Conservation (phyloP, 2,888 invertebrate species). For the Urechis unicinctus region DNA sequence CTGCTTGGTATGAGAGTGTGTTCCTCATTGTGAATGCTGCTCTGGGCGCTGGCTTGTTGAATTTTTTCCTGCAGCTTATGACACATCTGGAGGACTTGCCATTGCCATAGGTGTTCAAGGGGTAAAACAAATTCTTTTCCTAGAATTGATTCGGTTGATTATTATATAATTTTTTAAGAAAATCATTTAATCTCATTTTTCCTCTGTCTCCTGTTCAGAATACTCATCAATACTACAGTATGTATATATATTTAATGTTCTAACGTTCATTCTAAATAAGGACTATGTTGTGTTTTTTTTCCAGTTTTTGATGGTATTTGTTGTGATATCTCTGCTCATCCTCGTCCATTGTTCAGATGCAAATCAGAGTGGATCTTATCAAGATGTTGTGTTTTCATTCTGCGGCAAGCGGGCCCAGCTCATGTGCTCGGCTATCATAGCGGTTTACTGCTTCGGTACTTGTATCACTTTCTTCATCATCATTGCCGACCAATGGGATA, state of each 20-base stretch:
- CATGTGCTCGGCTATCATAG: conserved; percentile 51
- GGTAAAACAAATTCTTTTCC: too few species aligned
- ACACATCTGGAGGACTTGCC: conserved; percentile 58
- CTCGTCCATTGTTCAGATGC: conserved; percentile 57
- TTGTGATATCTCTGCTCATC: conserved; percentile 53
- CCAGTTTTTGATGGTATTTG: conserved; percentile 50
- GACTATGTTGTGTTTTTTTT: conserved; percentile 35
- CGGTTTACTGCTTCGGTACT: conserved; percentile 60
- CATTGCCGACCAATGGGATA: conserved; percentile 61
- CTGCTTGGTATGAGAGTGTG: conserved; percentile 49
- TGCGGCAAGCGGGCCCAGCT: conserved; percentile 47
- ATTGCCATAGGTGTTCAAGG: conserved; percentile 55
- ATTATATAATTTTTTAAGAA: too few species aligned
- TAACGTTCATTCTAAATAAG: too few species aligned
- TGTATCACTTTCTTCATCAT: conserved; percentile 62
- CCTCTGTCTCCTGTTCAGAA: too few species aligned
- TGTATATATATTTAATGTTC: background rate
- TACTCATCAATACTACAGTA: too few species aligned
- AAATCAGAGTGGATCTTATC: conserved; percentile 49
- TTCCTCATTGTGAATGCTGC: conserved; percentile 55
- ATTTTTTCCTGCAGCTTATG: conserved; percentile 60
- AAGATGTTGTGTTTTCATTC: conserved; percentile 49
- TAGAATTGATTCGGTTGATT: too few species aligned
- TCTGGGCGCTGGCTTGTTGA: conserved; percentile 58
- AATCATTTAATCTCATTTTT: too few species aligned